Base-by-base conservation (phyloP, 2,888 invertebrate species). In the Macrophya annulata region DNA sequence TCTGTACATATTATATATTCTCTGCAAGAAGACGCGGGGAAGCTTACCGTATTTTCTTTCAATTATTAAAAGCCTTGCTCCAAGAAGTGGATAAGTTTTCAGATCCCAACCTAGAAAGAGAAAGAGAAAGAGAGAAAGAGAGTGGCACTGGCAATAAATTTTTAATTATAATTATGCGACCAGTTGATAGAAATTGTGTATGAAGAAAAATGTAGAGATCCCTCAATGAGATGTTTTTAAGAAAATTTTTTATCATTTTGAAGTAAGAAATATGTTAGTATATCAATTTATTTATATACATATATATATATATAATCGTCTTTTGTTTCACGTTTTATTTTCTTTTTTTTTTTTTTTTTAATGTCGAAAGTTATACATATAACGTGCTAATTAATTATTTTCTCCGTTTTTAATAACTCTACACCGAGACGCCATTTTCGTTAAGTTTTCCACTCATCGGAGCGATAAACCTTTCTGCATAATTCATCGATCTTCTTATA, bases 361-460 rank as follows among this genome's bases (percentile, higher is more conserved):
- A 17, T 37, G 37, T 68, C 17, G 25, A 21, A 68, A 15, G 68
- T 6, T 31, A 31, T 31, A 31, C 31, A 31, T 68, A 31, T 68
- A 17, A 15, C 37, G 37, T 68, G 68, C 68, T 68, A 68, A 68
- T 68, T 68, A 68, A 72, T 72, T 72, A 21, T 21, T 43, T 72
- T 72, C 45, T 31, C 31, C 25, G 9, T 77, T 77, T 37, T 37
- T 77, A 25, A 77, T 77, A 77, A 77, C 51, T 51, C 25, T n/a
- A n/a, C n/a, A 25, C 15, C n/a, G 31, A 48, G 77, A 55, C 51
- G 77, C 45, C 72, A 72, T 31, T 55, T 77, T 77, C n/a, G 25
- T 51, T 17, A 48, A 77, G 51, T 77, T 77, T 77, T 77, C 51
- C 77, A 51, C 77, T 77, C 51, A 77, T 77, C 77, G 77, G 55